Evolutionary conservation across 2,113 vertebrate genomes (phyloP).

Genomic region (Picathartes gymnocephalus): DNA sequence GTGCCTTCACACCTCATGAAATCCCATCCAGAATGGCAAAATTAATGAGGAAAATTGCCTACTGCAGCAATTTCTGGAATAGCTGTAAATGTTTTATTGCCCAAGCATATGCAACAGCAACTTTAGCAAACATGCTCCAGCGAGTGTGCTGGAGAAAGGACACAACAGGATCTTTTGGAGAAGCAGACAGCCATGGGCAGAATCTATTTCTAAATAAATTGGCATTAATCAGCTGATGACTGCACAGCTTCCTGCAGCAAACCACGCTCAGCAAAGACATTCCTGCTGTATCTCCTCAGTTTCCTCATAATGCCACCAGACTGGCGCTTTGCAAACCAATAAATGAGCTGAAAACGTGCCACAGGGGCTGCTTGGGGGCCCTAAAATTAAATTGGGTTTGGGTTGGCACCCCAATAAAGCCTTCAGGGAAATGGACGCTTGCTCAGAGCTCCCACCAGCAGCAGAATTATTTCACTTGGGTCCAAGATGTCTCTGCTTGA

Average conservation of each 20-base stretch:
- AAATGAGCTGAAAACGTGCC: neutral
- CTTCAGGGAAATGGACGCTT: neutral
- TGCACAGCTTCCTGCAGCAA: neutral
- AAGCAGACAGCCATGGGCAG: neutral
- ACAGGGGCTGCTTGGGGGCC: neutral
- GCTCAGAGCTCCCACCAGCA: neutral
- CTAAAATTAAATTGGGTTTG: neutral
- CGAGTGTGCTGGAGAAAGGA: neutral
- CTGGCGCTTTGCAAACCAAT: neutral
- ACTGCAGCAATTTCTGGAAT: slow-evolving; percentile 4
- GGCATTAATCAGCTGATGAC: neutral
- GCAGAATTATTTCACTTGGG: neutral
- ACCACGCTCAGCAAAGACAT: neutral
- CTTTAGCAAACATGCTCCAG: neutral
- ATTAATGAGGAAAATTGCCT: slow-evolving; percentile 18
- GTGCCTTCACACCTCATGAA: slow-evolving; percentile 9
- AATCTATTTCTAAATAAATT: neutral
- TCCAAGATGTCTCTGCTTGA: neutral
- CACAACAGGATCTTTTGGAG: neutral
- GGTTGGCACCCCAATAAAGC: neutral
- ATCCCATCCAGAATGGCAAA: neutral
- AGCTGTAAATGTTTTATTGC: neutral
- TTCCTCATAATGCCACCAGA: neutral
- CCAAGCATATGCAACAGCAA: neutral
- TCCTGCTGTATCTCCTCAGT: neutral